Percentiles rank a stretch among this genome's conserved stretches.
Conservation (phyloP, 92 coral and sea anemone genomes). For the Metridium senile region DNA sequence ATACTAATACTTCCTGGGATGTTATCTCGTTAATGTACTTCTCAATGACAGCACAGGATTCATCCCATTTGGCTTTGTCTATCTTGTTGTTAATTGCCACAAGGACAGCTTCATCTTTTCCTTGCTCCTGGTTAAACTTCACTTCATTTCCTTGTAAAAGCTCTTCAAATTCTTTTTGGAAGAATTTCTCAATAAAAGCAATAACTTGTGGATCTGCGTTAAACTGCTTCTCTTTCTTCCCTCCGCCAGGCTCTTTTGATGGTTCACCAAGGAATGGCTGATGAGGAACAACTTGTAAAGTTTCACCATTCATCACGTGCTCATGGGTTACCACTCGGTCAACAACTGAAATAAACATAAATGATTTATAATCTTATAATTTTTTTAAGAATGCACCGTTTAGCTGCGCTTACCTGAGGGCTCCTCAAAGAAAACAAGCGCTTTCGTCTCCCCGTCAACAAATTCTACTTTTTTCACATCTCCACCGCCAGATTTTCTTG, state of each 20-base stretch:
- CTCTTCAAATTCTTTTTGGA: slow-evolving; percentile 9
- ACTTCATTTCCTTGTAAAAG: slow-evolving; percentile 10
- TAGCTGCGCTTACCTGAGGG: slow-evolving; percentile 34
- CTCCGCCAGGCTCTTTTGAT: slow-evolving; percentile 15
- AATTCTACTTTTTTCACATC: slow-evolving; percentile 49
- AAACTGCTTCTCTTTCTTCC: slow-evolving; percentile 10
- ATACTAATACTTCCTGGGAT: neutral
- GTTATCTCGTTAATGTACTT: neutral
- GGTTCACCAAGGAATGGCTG: slow-evolving; percentile 53
- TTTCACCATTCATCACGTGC: slow-evolving; percentile 36
- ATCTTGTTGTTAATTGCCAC: slow-evolving; percentile 6
- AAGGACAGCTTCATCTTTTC: slow-evolving; percentile 5
- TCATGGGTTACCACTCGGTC: slow-evolving; percentile 10
- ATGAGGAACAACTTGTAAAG: slow-evolving; percentile 32
- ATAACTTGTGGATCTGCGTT: slow-evolving; percentile 9
- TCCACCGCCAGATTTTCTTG: slow-evolving; percentile 59
- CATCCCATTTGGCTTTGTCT: slow-evolving; percentile 28
- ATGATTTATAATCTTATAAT: no score
- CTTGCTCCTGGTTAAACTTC: slow-evolving; percentile 11
- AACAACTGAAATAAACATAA: slow-evolving; percentile 34
- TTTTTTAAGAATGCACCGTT: no score
- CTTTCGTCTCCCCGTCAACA: slow-evolving; percentile 22
- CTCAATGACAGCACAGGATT: slow-evolving; percentile 11
- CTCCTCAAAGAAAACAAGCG: slow-evolving; percentile 61
- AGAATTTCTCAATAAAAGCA: slow-evolving; percentile 6